phyloP scores from a whole-genome alignment of 2,888 invertebrate species.

The Psococerastis gibbosa region DNA sequence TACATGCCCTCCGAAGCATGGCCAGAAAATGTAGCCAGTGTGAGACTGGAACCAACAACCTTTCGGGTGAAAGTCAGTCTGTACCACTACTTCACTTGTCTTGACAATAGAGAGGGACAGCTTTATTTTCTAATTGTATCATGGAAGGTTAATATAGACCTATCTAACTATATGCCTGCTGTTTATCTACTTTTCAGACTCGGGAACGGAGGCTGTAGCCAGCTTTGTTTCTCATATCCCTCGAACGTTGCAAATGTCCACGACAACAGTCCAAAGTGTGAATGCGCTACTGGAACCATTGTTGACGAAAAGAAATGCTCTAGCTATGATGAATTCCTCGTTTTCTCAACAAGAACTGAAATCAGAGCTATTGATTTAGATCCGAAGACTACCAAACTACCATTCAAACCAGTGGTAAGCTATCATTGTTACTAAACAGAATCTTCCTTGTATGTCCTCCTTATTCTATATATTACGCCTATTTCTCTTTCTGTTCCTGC shows the following conservation, averaged over 20 bases:
- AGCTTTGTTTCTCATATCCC: constrained; percentile 88
- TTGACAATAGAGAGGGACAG: too few species aligned
- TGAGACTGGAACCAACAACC: too few species aligned
- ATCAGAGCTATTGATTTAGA: constrained; percentile 81
- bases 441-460: neutral
- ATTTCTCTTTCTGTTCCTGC: constrained; percentile 6
- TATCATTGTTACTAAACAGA: neutral
- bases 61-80: too few species aligned
- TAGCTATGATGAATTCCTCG: constrained; percentile 69
- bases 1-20: too few species aligned
- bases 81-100: too few species aligned
- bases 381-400: constrained; percentile 57
- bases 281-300: constrained; percentile 79
- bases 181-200: constrained; percentile 23
- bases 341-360: constrained; percentile 87
- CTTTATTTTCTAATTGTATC: too few species aligned
- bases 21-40: too few species aligned
- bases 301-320: constrained; percentile 54
- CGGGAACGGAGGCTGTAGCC: constrained; percentile 75
- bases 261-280: constrained; percentile 40
- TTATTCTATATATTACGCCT: constrained; percentile 3
- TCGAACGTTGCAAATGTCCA: constrained; percentile 33
- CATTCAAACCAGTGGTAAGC: constrained; percentile 54
- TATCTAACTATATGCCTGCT: too few species aligned
- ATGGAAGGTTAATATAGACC: too few species aligned